Evolutionary conservation across 35 echinoderm and acorn worm species (phyloP), one percentile per base, ranked within the genome.

Genomic region (Ophioderma brevispina): DNA sequence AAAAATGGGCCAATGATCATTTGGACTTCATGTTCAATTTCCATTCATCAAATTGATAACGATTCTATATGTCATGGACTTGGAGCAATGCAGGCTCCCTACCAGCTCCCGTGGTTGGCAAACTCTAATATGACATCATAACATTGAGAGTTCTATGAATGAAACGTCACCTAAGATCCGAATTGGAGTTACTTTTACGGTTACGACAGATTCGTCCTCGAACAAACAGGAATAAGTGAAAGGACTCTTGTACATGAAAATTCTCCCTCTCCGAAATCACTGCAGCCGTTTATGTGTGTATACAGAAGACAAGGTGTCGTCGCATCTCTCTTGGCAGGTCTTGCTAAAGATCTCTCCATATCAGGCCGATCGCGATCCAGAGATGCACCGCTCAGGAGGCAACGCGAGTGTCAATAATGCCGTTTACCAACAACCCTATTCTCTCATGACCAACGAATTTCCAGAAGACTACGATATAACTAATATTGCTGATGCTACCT

Each of bases 251-350:
- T 70, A 25, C n/a, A 4, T 2, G 59, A 18, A 85, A 63, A 63
- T 35, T 85, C 5, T 23, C 70, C 11, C 70, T 55, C 2, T n/a
- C n/a, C n/a, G n/a, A 91, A 91, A 34, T 42, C 76, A 19, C 76
- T 76, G 11, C 83, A 84, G 33, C 90, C 90, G 36, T 91, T 91
- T 43, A 39, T 91, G 39, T 79, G 40, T 91, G 39, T 91, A 59
- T 28, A 84, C 90, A 1, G 70, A 85, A 40, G 90, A 91, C 19
- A 76, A 76, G 0, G 40, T 75, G 0, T 75, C 75, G 31, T 64
- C 82, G 42, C 81, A 78, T 6, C 80, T 83, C 38, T 42, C 75
- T 28, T 91, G 90, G 90, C 40, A 84, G 21, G 82, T 19, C 64
- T 76, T 23, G 52, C 88, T 11, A 46, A 82, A 31, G 40, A 91